Base-by-base conservation (phyloP, 2,113 vertebrate species). In the Butorides virescens region DNA sequence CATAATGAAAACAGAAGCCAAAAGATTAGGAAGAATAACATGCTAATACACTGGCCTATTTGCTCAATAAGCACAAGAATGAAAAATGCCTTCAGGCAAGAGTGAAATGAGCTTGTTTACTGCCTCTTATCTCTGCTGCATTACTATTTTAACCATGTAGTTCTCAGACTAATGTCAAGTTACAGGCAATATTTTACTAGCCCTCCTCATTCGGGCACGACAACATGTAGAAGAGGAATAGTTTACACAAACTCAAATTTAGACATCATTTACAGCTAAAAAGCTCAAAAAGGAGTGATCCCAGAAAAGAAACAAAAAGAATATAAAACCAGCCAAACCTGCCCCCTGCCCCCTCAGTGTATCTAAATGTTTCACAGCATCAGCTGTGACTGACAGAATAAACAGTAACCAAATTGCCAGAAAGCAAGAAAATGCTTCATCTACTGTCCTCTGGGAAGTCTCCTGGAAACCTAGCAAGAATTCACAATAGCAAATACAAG, bases 331-430 rank as follows among this genome's bases (percentile, higher is more conserved):
- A 75, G 13, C 15, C 29, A 44, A 50, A 36, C 5, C 2, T 11
- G 7, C 25, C 52, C 30, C 62, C 13, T 1, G 2, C 6, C 36
- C 10, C 10, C 17, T 2, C 29, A 29, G 39, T 11, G 27, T 19
- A 29, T 34, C 49, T 39, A 32, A 78, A 72, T 22, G 71, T 53
- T 26, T 29, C 5, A 1, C 9, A 56, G 42, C 49, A 86, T 86
- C 97, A 97, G 97, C 96, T 97, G 96, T 67, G 93, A 83, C 63
- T 77, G 94, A 84, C 91, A 25, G 52, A 73, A 76, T 15, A 62
- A 93, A 95, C 76, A 75, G 79, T 32, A 66, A 82, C 86, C 37
- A 36, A 15, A 76, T 13, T 79, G 84, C 50, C 86, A 88, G n/a
- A 10, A 61, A 58, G 50, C 61, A 77, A 25, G 67, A 44, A 85